Percentiles rank a stretch among this genome's conserved stretches.
Evolutionary conservation across 2,888 invertebrate species (phyloP).

Genomic region (Phanerotoma sp.): DNA sequence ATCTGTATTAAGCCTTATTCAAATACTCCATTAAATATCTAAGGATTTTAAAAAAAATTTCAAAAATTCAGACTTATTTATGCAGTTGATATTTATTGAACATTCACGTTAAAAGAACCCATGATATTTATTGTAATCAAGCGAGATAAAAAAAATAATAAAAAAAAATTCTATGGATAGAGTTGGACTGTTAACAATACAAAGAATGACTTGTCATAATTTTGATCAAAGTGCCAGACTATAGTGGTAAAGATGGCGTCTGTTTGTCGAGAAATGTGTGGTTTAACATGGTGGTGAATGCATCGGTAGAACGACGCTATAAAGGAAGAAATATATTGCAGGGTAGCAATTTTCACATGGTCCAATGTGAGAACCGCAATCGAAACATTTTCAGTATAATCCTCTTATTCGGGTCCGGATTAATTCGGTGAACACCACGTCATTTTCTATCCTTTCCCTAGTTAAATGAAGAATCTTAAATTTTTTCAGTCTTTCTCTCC

Average conservation of each 20-base stretch:
- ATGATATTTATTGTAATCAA: too few species aligned
- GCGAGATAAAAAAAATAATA: too few species aligned
- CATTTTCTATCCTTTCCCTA: background rate
- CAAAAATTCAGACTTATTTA: too few species aligned
- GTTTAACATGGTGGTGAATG: constrained; percentile 1
- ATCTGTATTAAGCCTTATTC: too few species aligned
- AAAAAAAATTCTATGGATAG: too few species aligned
- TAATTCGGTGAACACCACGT: constrained; percentile 37
- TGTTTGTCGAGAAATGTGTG: background rate
- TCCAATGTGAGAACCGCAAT: constrained; percentile 30
- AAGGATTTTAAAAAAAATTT: too few species aligned
- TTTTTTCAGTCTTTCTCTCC: too few species aligned
- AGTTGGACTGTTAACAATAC: background rate
- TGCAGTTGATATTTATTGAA: too few species aligned
- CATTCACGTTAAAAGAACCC: too few species aligned
- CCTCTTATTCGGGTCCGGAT: constrained; percentile 45
- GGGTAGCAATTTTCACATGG: constrained; percentile 5
- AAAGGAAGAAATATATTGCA: constrained; percentile 2
- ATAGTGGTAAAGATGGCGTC: background rate
- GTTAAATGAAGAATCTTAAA: too few species aligned
- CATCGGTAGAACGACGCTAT: background rate
- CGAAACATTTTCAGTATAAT: constrained; percentile 49
- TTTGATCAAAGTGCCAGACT: background rate
- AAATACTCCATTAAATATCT: too few species aligned
- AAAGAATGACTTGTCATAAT: background rate